Base-by-base conservation (phyloP, 2,888 invertebrate species). In the Xylophagus ater region DNA sequence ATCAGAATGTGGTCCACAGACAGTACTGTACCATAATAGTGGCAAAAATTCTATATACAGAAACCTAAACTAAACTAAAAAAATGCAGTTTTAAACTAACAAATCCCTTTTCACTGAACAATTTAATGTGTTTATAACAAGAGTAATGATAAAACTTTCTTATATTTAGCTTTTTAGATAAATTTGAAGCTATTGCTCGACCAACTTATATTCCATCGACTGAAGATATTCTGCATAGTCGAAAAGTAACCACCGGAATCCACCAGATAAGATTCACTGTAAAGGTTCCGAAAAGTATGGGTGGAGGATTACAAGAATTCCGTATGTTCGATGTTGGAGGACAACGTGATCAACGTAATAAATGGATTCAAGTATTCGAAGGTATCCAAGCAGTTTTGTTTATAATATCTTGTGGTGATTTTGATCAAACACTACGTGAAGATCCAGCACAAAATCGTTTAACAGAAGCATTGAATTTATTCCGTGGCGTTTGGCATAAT, bases 281-380 rank as follows among this genome's bases (percentile, higher is more conserved):
- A 9, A 74, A 76, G 61, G 71, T 70, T 6, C 78, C 81, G 4
- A 76, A 72, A 53, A 72, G 73, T 30, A 72, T 78, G 67, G 80
- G 81, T 1, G 79, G 79, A 2, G 80, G 81, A 1, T 59, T 67
- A 5, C 80, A 82, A 51, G 72, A 75, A 18, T 83, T 84, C 55
- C 79, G 79, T 70, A 83, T 87, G 76, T 85, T 78, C 51, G 87
- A 87, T 55, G 87, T 87, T 1, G 87, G 87, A 0, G 87, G 87
- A 0, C 87, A 87, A 58, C 65, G 81, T 40, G 85, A 84, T 9
- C 81, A 85, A 54, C 66, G 86, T 40, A 79, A 79, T 50, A 85
- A 85, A 59, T 87, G 87, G 87, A 84, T 87, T 49, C 78, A 79
- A 72, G 82, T 81, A 1, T 87, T 87, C 53, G 85, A 84, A 58